These are phyloP conservation scores for Cosmia pyralina DNA, from an alignment of 2,888 invertebrate genomes.

Conservation along the genomic window DNA sequence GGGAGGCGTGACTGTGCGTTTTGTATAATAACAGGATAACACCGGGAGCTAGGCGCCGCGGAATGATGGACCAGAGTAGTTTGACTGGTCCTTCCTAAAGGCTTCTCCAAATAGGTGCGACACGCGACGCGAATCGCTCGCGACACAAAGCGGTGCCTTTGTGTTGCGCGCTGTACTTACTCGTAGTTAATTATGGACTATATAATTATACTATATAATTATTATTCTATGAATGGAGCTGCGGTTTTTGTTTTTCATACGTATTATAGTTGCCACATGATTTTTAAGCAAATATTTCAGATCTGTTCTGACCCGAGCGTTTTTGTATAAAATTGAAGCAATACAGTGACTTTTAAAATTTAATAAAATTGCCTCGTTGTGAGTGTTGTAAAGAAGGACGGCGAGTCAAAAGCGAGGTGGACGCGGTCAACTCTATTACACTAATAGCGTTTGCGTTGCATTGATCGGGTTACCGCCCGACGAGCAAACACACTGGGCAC, in stretches of 20 bases:
- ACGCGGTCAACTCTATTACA: constrained; percentile 52
- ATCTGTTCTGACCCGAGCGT: background rate
- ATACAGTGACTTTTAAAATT: constrained; percentile 3
- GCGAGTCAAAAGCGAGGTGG: constrained; percentile 17
- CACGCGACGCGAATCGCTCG: no score
- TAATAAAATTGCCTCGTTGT: constrained; percentile 15
- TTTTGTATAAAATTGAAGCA: constrained; percentile 2
- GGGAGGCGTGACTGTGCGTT: constrained; percentile 20
- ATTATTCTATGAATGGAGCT: background rate
- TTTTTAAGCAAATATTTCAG: background rate
- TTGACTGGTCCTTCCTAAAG: background rate
- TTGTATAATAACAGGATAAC: constrained; percentile 41
- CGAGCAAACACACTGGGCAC: constrained; percentile 6
- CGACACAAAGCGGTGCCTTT: no score
- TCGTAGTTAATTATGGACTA: no score
- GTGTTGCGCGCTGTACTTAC: no score
- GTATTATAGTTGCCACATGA: no score
- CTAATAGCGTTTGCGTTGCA: constrained; percentile 60
- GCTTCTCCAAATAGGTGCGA: no score
- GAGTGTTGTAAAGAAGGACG: background rate
- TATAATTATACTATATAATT: no score
- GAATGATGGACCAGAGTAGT: background rate
- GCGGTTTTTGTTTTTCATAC: no score
- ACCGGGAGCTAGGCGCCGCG: background rate
- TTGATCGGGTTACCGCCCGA: constrained; percentile 55